A percentile compares a stretch with the other conserved stretches of the same genome.
Evolutionary conservation across 1,140 invertebrate species (phyloP).

Genomic region (Diplogasteroides magnus): DNA sequence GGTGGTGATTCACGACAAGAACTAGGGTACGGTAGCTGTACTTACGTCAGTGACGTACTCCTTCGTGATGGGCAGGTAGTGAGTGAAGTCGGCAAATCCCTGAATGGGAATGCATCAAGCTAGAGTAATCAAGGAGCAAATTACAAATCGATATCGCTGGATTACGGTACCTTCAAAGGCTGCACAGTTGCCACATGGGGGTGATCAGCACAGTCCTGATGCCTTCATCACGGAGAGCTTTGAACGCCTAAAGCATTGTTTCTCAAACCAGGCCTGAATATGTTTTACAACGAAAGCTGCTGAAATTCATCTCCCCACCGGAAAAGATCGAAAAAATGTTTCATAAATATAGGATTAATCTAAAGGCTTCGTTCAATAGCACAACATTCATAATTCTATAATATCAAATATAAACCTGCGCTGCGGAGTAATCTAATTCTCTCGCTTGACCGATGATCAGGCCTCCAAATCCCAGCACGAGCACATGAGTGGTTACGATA

Average conservation of each 20-base stretch:
- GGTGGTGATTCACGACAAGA: neutral
- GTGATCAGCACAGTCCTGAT: conserved; percentile 93
- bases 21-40: conserved; percentile 4
- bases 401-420: conserved; percentile 54
- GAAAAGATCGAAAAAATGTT: neutral
- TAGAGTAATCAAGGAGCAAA: too few species aligned
- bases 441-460: conserved; percentile 97
- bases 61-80: conserved; percentile 87
- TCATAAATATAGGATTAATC: neutral
- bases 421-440: conserved; percentile 78
- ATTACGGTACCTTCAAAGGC: too few species aligned
- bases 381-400: neutral
- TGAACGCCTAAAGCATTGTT: conserved; percentile 71
- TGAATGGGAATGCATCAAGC: too few species aligned
- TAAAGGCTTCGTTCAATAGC: neutral
- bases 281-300: neutral
- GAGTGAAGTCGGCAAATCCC: conserved; percentile 93
- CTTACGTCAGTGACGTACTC: conserved; percentile 87
- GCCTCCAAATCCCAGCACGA: conserved; percentile 95
- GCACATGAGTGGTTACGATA: too few species aligned
- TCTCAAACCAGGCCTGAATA: neutral
- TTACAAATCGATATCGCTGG: too few species aligned
- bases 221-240: conserved; percentile 87
- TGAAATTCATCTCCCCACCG: neutral
- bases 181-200: conserved; percentile 99